Base-by-base conservation (phyloP, 2,113 vertebrate genomes). In the Scalopus aquaticus region DNA sequence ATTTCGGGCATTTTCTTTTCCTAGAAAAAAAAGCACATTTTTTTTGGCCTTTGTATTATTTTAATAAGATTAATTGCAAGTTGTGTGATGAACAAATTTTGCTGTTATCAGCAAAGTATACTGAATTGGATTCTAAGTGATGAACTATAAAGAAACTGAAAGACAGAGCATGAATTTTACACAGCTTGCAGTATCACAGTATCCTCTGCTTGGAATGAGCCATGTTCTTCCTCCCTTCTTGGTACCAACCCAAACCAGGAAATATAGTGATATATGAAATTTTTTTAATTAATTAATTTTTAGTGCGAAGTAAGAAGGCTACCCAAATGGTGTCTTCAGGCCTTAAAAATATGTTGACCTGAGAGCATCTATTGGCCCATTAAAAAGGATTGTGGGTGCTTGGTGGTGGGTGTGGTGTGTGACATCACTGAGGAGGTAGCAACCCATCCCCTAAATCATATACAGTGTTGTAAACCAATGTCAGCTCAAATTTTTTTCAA, bases 1-100 rank as follows among this genome's bases (percentile, higher is more conserved):
- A 72, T 44, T 82, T 26, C 4, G 82, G 35, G 11, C 65, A 37
- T 69, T 97, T 94, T 65, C 20, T 64, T 87, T 84, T 96, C 49
- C 72, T 76, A 2, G 26, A 87, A 97, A 87, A 79, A 80, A 12
- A 77, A 77, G 19, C 17, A 49, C 32, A 74, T 58, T 72, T 46
- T 92, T 88, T 92, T 91, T 60, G 7, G 30, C 16, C 67, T 86
- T 76, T 51, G 44, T 76, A 12, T 77, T 37, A 92, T 84, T 90
- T 94, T 90, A 79, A 86, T 58, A 70, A 28, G 79, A 86, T 88
- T 44, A 54, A 46, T 51, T 19, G 1, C 26, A 76, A 70, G 39
- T 5, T 88, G 4, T 56, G n/a, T 84, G 79, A 70, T 44, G 76
- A 12, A 3, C 17, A 58, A 79, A 64, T 79, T 93, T 91, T 73